phyloP scores from a whole-genome alignment of 2,888 invertebrate species.

The Saturnia pavonia region DNA sequence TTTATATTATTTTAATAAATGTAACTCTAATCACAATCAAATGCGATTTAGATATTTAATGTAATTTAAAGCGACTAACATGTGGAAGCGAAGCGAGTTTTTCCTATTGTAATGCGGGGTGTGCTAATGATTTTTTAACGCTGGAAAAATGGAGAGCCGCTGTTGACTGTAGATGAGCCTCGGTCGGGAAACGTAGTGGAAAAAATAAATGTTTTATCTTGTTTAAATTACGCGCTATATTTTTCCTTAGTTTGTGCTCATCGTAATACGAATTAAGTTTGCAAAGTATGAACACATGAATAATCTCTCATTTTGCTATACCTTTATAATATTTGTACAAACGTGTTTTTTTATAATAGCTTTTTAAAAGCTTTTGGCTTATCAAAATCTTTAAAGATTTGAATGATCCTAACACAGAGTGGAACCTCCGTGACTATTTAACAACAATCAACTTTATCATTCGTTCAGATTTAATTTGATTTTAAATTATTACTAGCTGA shows the following conservation, averaged over 20 bases:
- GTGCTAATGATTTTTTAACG: constrained; percentile 42
- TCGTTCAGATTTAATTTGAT: too few species aligned
- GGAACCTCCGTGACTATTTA: too few species aligned
- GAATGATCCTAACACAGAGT: too few species aligned
- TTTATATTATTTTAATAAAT: neutral
- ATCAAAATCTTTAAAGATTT: too few species aligned
- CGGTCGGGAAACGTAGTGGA: constrained; percentile 16
- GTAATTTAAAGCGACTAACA: constrained; percentile 26
- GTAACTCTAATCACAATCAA: neutral
- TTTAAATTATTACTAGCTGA: too few species aligned
- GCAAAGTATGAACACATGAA: neutral
- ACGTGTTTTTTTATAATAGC: too few species aligned
- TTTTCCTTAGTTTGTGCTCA: constrained; percentile 17
- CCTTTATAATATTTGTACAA: neutral
- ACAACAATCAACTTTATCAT: too few species aligned
- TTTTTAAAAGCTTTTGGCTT: too few species aligned
- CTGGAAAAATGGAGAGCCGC: constrained; percentile 37
- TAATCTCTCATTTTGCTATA: neutral
- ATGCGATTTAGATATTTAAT: constrained; percentile 4
- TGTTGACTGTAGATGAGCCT: constrained; percentile 33
- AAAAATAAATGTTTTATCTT: constrained; percentile 24
- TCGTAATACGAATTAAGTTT: constrained; percentile 2
- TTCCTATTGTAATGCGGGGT: constrained; percentile 31
- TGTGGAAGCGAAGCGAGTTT: constrained; percentile 26
- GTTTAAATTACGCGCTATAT: constrained; percentile 29